These are phyloP conservation scores for Pterois miles DNA, from an alignment of 2,797 vertebrate species.

Conservation along the genomic window DNA sequence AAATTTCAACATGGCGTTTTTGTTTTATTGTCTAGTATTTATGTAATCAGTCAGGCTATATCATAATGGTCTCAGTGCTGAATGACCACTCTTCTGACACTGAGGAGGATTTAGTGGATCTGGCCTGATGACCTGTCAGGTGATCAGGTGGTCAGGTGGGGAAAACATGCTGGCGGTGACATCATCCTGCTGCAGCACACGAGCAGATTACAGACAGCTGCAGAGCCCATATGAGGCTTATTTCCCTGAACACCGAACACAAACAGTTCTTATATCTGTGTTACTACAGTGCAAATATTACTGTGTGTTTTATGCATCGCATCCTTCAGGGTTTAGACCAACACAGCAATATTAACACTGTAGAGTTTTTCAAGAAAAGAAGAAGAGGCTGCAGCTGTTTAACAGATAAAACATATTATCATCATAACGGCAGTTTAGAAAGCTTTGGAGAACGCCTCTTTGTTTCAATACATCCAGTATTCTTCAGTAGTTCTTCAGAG, in stretches of 20 bases:
- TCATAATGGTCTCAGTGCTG: neutral
- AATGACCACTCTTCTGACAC: neutral
- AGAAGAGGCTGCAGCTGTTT: too few relatives aligned
- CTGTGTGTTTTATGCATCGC: neutral
- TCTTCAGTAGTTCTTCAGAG: too few relatives aligned
- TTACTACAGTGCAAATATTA: neutral
- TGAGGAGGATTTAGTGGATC: neutral
- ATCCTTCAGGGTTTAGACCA: neutral
- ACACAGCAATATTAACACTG: neutral
- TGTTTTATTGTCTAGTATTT: too few relatives aligned
- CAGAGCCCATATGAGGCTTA: neutral
- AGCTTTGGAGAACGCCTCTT: too few relatives aligned
- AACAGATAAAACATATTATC: too few relatives aligned
- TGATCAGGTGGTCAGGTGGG: neutral
- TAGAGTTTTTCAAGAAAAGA: too few relatives aligned
- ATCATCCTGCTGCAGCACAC: conserved; percentile 10
- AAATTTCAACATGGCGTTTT: too few relatives aligned
- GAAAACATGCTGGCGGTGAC: conserved; percentile 26
- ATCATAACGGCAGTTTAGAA: too few relatives aligned
- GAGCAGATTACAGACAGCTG: conserved; percentile 42
- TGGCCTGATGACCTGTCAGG: conserved; percentile 36
- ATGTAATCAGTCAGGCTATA: too few relatives aligned
- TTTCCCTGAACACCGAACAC: neutral
- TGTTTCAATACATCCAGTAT: too few relatives aligned
- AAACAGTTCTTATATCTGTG: neutral